Base-by-base conservation (phyloP, 1,140 invertebrate species). In the Galleria mellonella region DNA sequence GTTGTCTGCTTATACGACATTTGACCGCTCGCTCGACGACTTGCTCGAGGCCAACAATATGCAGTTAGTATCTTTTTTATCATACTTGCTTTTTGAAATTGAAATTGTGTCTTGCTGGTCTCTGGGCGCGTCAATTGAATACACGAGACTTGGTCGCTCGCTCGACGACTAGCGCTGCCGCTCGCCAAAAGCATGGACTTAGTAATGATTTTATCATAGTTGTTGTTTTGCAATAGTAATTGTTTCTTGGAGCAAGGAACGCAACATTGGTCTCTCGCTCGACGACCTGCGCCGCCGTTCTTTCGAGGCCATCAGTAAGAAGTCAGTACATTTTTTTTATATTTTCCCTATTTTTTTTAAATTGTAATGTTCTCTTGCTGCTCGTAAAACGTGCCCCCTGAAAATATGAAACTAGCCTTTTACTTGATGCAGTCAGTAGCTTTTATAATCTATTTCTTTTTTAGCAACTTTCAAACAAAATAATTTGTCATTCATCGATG, bases 221-320 rank as follows among this genome's bases (percentile, higher is more conserved):
- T n/a, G n/a, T n/a, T n/a, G n/a, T n/a, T n/a, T n/a, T n/a, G n/a
- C n/a, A n/a, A n/a, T n/a, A n/a, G n/a, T n/a, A n/a, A n/a, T n/a
- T n/a, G n/a, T n/a, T n/a, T n/a, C n/a, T n/a, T n/a, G n/a, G n/a
- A n/a, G n/a, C n/a, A n/a, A n/a, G 96, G 96, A 98, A 83, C 92
- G 94, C 51, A 89, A 92, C n/a, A 95, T 94, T 70, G 93, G 94
- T 51, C 90, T 95, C 28, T 96, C 93, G 73, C 90, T 97, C 52
- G 95, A 96, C 69, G 95, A 96, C 72, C 87, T 96, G 44, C 89
- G 94, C 47, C 89, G 95, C 45, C 90, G 93, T 67, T 94, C 92
- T 62, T 87, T 96, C 54, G 95, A 96, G 82, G 93, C 93, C 35
- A 94, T 94, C 81, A 94, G 93, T 75, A 96, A 94, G 90, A 93